Conservation (phyloP, 2,113 vertebrate genomes). For the Tursiops truncatus region DNA sequence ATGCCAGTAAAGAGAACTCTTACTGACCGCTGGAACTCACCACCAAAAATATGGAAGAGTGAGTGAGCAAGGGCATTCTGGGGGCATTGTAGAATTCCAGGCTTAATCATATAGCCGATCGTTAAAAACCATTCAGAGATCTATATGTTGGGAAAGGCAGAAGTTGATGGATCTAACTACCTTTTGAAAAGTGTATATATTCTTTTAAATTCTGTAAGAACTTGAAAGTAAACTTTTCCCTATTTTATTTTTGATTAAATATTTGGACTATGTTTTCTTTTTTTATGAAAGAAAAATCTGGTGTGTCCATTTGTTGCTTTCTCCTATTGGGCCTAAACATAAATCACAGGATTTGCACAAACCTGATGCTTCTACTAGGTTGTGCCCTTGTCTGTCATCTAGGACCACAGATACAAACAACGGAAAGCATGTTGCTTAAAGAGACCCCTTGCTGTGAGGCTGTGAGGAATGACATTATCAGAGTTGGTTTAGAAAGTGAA, state of each 20-base stretch:
- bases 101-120: not conserved
- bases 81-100: not conserved
- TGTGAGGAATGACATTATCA: not conserved
- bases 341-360: not conserved
- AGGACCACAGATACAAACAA: not conserved
- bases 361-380: not conserved
- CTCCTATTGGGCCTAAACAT: not conserved
- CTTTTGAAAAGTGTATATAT: not conserved
- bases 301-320: not conserved
- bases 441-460: not conserved
- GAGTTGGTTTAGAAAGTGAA: not conserved
- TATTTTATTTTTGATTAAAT: conserved; percentile 26
- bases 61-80: not conserved
- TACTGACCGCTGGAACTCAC: conserved; percentile 3
- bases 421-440: not conserved
- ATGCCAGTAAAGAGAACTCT: not conserved
- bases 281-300: not conserved
- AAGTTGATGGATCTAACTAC: not conserved
- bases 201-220: not conserved
- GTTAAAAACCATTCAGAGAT: not conserved
- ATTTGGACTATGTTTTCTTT: not conserved
- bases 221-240: not conserved
- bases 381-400: not conserved
- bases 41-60: not conserved
- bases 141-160: not conserved